Base-by-base conservation (phyloP, 2,888 invertebrate species). In the Vanessa cardui region DNA sequence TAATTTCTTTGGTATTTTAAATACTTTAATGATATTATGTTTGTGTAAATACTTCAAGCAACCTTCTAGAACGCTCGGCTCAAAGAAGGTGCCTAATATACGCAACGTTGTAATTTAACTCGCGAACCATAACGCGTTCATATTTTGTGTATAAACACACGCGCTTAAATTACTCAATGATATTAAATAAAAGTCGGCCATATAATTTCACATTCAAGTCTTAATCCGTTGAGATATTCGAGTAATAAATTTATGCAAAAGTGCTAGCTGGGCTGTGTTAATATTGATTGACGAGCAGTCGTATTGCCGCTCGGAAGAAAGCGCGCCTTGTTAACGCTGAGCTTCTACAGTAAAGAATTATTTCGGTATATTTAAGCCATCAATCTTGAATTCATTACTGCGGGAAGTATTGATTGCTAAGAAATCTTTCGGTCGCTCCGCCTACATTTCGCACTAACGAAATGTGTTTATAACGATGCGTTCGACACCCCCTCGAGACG, bases 381-480 rank as follows among this genome's bases (percentile, higher is more conserved):
- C 76, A 82, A 82, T 82, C 78, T 78, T 72, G 65, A 72, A 73
- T 83, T 84, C 83, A 86, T 87, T 85, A 86, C 79, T 82, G 73
- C 79, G 79, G 79, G 81, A 80, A 80, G 60, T 78, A 78, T 76
- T 79, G 82, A 83, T 84, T 79, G 78, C 78, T 73, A 71, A 76
- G 73, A 77, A 77, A 77, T 79, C 78, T 77, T 79, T 74, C 74
- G 66, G 52, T 72, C 70, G 75, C 76, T 72, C 88, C 91, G 85
- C 92, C 92, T 80, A 80, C 82, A 84, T 82, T 88, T 88, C 84
- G 85, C 87, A 75, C 87, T 76, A 78, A 80, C 85, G 75, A 90
- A 91, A 91, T 91, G 89, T 84, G 83, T 86, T 89, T 87, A 86
- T 90, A 92, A 90, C 89, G 89, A 91, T 78, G 76, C 76, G 74